Evolutionary conservation across 2,888 invertebrate species (phyloP).

Genomic region (Furcula furcula): DNA sequence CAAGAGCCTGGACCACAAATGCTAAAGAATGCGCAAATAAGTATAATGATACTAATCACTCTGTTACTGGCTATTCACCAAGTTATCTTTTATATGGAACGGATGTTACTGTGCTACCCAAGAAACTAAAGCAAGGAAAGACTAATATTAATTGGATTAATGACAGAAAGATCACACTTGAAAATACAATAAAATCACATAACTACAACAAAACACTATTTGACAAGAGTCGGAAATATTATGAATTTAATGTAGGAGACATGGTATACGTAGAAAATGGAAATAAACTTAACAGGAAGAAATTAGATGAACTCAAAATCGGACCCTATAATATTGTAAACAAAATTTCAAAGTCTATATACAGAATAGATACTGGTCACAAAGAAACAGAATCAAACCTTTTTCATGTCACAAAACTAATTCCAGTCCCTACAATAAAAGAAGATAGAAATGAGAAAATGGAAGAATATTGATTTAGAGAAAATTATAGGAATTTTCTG

Average conservation of each 20-base stretch:
- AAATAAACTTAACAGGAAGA: slow-evolving; percentile 30
- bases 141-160: slow-evolving; percentile 9
- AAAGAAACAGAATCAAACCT: slow-evolving; percentile 29
- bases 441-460: no score
- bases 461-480: no score
- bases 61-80: slow-evolving; percentile 34
- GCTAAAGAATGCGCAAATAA: slow-evolving; percentile 31
- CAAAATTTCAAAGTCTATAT: slow-evolving; percentile 32
- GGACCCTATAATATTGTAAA: slow-evolving; percentile 28
- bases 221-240: slow-evolving; percentile 19
- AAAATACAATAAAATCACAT: slow-evolving; percentile 30
- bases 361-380: slow-evolving; percentile 27
- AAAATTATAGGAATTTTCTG: no score
- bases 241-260: slow-evolving; percentile 23
- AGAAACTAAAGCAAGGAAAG: slow-evolving; percentile 19
- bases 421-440: no score
- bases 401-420: slow-evolving; percentile 2
- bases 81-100: slow-evolving; percentile 31
- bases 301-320: slow-evolving; percentile 31
- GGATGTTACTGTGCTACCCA: slow-evolving; percentile 24
- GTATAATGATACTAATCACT: slow-evolving; percentile 36
- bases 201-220: slow-evolving; percentile 22
- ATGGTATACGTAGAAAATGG: slow-evolving; percentile 34
- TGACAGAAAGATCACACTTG: slow-evolving; percentile 25
- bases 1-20: slow-evolving; percentile 34